Evolutionary conservation across 1,140 invertebrate species (phyloP), one percentile per base, ranked within the genome.

Genomic region (Lanistes nyassanus): DNA sequence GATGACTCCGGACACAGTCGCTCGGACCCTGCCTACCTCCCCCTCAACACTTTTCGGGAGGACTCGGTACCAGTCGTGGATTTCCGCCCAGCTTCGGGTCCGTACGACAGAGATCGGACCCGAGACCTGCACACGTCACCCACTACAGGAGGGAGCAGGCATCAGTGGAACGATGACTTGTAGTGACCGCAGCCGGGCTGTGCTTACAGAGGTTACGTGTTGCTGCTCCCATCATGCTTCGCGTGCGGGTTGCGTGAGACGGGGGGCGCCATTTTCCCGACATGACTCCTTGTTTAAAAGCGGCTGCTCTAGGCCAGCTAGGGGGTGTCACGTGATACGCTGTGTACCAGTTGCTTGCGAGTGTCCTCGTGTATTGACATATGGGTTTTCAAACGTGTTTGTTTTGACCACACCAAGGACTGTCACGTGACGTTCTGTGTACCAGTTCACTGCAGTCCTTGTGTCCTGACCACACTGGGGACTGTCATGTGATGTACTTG

Each of bases 31-130:
- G 29, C 47, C 34, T 58, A 68, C 51, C 31, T 55, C 65, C 34
- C 36, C 34, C 47, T 58, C 39, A 34, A 74, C 39, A 31, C 42
- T 70, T 58, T 56, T 21, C 26, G 16, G 7, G 29, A n/a, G 42
- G 23, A 55, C 26, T 42, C 39, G 29, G 56, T 19, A 6, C 64
- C 31, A 29, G 60, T 47, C 53, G 66, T 69, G 55, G 72, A 47
- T 56, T 78, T 71, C 53, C 47, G 67, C 16, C 77, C 77, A 19
- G 64, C 77, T 5, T 71, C 74, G 11, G 77, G 77, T 19, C 77
- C 77, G 34, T 78, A 78, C 60, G 73, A 78, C 56, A 75, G 53
- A 53, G 62, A 56, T 9, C 55, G 62, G 39, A 74, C 6, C 36
- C 47, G 34, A 37, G 36, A n/a, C 53, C 23, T 36, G 56, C 36